Evolutionary conservation across 1,140 invertebrate species (phyloP), one percentile per base, ranked within the genome.

Genomic region (Limonius californicus): DNA sequence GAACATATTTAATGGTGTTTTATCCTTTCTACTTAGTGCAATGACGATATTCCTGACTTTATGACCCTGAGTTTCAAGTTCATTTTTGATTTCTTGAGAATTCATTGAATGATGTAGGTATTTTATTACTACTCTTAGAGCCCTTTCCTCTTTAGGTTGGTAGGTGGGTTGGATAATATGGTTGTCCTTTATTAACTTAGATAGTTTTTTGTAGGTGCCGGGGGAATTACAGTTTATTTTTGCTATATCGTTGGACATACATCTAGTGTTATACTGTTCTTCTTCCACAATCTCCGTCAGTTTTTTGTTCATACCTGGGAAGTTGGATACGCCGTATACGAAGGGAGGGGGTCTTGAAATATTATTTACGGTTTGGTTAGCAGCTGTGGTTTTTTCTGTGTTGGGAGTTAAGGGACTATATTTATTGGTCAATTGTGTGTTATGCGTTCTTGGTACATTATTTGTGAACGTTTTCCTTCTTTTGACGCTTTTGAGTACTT

Each of bases 181-280:
- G 12, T 58, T 45, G 19, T 45, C 35, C 14, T 23, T 19, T n/a
- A 45, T 43, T 12, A 20, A 47, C 6, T 43, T 43, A n/a, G 18
- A 15, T 45, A 58, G 19, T 20, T 43, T 45, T 47, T 18, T 43
- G 57, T 58, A 58, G 39, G 57, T 45, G 1, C 47, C 57, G 43
- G 39, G 27, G 12, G 1, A 45, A 12, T 1, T 20, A 9, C 19
- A 23, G 20, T 58, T 58, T 1, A 58, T 58, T 21, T 58, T 58
- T n/a, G 47, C 15, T 11, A 6, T 43, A 14, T 58, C 47, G 39
- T 58, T 58, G 15, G 57, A 8, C 9, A 45, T 19, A 27, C 23
- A 3, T 47, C 32, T 58, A 3, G 39, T 43, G 21, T 7, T n/a
- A 21, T 45, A 58, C 27, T 58, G 57, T 45, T 58, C 57, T 3